phyloP scores from a whole-genome alignment of 2,797 vertebrate species.

The Gastrophryne carolinensis region DNA sequence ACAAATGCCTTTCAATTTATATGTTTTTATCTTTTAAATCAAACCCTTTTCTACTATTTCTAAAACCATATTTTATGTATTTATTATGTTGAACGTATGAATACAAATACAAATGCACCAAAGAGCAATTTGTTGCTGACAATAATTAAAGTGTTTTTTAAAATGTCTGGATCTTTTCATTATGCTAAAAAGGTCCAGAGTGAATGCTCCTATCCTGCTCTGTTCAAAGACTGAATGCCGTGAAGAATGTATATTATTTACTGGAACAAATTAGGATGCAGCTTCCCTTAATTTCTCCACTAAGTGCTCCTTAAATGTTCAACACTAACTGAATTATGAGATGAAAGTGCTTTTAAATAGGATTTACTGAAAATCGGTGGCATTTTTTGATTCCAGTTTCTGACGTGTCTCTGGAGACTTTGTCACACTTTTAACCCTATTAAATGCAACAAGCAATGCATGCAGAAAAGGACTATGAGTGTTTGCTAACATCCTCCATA shows the following conservation, averaged over 20 bases:
- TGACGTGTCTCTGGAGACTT: constrained; percentile 17
- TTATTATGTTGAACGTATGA: not conserved
- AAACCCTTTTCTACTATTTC: too few relatives aligned
- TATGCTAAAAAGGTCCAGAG: constrained; percentile 14
- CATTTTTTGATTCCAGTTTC: constrained; percentile 39
- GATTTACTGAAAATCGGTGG: constrained; percentile 58
- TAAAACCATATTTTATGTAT: too few relatives aligned
- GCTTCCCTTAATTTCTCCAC: constrained; percentile 55
- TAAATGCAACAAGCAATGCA: not conserved
- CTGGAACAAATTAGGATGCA: constrained; percentile 41
- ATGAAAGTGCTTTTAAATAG: constrained; percentile 59
- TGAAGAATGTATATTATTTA: constrained; percentile 53
- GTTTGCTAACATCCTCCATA: not conserved
- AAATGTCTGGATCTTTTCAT: constrained; percentile 1
- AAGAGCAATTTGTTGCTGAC: not conserved
- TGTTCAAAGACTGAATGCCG: constrained; percentile 44
- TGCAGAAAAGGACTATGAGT: not conserved
- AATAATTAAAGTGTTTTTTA: not conserved
- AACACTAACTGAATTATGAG: constrained; percentile 49
- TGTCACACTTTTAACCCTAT: constrained; percentile 25
- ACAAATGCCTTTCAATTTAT: too few relatives aligned
- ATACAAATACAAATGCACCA: not conserved
- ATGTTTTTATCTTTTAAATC: too few relatives aligned
- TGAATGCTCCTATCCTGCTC: constrained; percentile 22
- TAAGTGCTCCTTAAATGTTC: constrained; percentile 58